Evolutionary conservation across 2,113 vertebrate species (phyloP).

Genomic region (Baryphthengus martii): DNA sequence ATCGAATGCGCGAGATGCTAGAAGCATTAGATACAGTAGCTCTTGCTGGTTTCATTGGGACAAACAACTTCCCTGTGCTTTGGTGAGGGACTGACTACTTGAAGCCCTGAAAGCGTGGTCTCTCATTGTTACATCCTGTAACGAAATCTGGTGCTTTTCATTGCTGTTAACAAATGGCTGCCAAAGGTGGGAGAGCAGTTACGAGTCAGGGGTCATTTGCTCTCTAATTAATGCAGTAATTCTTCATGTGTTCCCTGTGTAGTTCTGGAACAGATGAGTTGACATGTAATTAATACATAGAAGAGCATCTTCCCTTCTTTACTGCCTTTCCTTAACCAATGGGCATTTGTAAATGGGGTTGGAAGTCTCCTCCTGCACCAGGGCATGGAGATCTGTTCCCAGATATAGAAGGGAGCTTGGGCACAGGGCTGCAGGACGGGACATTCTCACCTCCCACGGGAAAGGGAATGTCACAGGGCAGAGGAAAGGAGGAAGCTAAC

Average conservation of each 20-base stretch:
- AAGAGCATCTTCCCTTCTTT: not conserved
- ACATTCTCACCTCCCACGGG: not conserved
- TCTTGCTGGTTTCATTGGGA: not conserved
- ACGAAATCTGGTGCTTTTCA: not conserved
- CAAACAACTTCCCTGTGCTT: not conserved
- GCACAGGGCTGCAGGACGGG: not conserved
- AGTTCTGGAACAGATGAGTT: not conserved
- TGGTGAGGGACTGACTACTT: not conserved
- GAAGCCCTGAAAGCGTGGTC: not conserved
- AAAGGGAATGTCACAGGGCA: not conserved
- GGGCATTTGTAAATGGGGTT: not conserved
- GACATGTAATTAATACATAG: constrained; percentile 4
- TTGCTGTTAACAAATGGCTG: not conserved
- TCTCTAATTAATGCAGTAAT: constrained; percentile 28
- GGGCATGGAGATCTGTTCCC: not conserved
- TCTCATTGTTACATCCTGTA: not conserved
- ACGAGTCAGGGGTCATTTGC: not conserved
- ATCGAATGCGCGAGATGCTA: not conserved
- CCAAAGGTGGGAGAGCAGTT: not conserved
- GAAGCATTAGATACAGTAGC: not conserved
- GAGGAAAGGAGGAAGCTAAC: not conserved
- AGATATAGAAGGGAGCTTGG: not conserved
- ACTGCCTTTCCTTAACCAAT: not conserved
- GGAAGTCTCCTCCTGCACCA: not conserved
- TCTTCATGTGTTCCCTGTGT: not conserved